Evolutionary conservation across 2,113 vertebrate species (phyloP).

Genomic region (Poeciliopsis prolifica): DNA sequence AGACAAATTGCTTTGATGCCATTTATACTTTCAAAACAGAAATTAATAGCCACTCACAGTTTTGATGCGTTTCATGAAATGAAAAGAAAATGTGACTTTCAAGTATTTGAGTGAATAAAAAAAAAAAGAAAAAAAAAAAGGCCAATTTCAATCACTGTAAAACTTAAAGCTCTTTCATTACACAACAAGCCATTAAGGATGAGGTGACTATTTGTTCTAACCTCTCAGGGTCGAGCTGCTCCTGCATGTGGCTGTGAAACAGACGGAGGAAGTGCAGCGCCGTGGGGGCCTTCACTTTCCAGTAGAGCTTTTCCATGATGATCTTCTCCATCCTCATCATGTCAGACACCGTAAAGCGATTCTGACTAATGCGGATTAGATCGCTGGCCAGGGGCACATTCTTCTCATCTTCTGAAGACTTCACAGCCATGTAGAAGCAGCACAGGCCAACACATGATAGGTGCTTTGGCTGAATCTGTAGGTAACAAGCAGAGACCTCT

Average conservation of each 20-base stretch:
- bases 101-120: too few species aligned
- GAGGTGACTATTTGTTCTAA: conserved; percentile 61
- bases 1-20: too few species aligned
- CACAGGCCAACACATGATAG: conserved; percentile 93
- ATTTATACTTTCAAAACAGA: too few species aligned
- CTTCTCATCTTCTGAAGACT: conserved; percentile 90
- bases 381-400: conserved; percentile 90
- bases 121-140: not conserved
- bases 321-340: conserved; percentile 99
- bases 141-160: not conserved
- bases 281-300: conserved; percentile 91
- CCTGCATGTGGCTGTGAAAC: conserved; percentile 84
- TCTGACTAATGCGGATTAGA: conserved; percentile 95
- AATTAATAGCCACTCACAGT: too few species aligned
- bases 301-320: conserved; percentile 91
- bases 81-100: too few species aligned
- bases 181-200: conserved; percentile 26
- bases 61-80: too few species aligned
- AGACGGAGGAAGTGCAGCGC: conserved; percentile 90
- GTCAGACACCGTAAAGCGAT: conserved; percentile 92
- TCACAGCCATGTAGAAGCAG: conserved; percentile 95
- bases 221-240: conserved; percentile 86
- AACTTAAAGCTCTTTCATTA: not conserved
- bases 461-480: conserved; percentile 96
- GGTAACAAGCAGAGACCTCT: not conserved